These are phyloP conservation scores for Nicator chloris DNA, from an alignment of 2,113 vertebrate species.

Conservation along the genomic window DNA sequence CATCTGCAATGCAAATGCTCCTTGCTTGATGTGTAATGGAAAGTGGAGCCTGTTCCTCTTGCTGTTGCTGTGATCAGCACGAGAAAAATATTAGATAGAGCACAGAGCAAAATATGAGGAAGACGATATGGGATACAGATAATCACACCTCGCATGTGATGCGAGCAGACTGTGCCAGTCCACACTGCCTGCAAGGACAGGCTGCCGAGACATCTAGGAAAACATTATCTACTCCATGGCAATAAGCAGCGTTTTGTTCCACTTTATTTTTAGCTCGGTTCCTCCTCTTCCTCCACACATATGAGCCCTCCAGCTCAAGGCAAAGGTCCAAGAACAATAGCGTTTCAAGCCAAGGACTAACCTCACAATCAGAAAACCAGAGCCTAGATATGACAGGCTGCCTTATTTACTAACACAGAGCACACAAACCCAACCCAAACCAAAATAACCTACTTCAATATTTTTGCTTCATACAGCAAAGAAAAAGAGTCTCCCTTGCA, in stretches of 20 bases:
- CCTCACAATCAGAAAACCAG: not conserved
- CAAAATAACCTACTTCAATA: slow-evolving; percentile 21
- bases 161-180: not conserved
- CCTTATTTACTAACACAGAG: slow-evolving; percentile 46
- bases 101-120: not conserved
- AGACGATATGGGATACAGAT: not conserved
- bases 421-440: not conserved
- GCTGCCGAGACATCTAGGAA: not conserved
- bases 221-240: not conserved
- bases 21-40: not conserved
- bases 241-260: slow-evolving; percentile 32
- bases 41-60: not conserved
- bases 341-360: slow-evolving; percentile 17
- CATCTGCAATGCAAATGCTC: not conserved
- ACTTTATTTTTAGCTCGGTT: slow-evolving; percentile 53
- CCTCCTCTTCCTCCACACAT: slow-evolving; percentile 21
- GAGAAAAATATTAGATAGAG: not conserved
- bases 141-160: not conserved
- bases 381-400: slow-evolving; percentile 11
- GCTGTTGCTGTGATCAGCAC: not conserved
- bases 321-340: slow-evolving; percentile 51
- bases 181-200: not conserved
- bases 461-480: not conserved
- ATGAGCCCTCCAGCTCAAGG: not conserved
- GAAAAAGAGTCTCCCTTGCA: not conserved